These are phyloP conservation scores for Archaeoteleia sp. DNA, from an alignment of 2,888 invertebrate species.

Conservation along the genomic window DNA sequence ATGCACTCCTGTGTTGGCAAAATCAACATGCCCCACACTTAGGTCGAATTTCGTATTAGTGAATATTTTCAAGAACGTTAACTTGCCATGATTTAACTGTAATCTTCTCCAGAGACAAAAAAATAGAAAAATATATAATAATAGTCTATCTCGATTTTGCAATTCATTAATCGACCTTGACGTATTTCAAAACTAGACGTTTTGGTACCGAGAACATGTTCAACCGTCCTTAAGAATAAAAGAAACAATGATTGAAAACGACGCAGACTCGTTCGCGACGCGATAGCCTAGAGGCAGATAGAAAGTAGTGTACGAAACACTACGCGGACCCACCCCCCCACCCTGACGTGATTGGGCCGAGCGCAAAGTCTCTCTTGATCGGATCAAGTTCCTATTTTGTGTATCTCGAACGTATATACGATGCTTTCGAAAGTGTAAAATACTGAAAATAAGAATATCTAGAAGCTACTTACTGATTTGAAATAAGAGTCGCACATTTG, in stretches of 20 bases:
- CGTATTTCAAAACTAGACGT: conserved; percentile 43
- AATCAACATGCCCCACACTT: too few species aligned
- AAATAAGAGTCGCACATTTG: conserved; percentile 16
- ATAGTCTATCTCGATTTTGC: conserved; percentile 1
- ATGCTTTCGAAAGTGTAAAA: conserved; percentile 40
- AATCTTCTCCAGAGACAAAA: too few species aligned
- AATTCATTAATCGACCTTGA: conserved; percentile 26
- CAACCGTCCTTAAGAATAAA: conserved; percentile 52
- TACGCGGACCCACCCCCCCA: conserved; percentile 9
- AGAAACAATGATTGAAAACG: conserved; percentile 33
- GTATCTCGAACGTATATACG: conserved; percentile 48
- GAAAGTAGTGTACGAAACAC: conserved; percentile 40
- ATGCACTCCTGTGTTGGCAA: too few species aligned
- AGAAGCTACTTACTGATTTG: conserved; percentile 20
- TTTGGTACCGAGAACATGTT: conserved; percentile 50
- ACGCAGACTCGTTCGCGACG: conserved; percentile 31
- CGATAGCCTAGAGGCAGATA: conserved; percentile 48
- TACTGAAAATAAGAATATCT: conserved; percentile 20
- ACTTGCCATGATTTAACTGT: too few species aligned
- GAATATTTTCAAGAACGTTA: too few species aligned
- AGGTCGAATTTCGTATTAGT: too few species aligned
- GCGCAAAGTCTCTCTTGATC: conserved; percentile 48
- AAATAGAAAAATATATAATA: too few species aligned
- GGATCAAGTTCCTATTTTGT: conserved; percentile 53
- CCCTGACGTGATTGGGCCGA: conserved; percentile 13